Percentiles rank a stretch among this genome's conserved stretches.
These are phyloP conservation scores for Hipposideros larvatus DNA, from an alignment of 2,797 vertebrate genomes.

Conservation along the genomic window DNA sequence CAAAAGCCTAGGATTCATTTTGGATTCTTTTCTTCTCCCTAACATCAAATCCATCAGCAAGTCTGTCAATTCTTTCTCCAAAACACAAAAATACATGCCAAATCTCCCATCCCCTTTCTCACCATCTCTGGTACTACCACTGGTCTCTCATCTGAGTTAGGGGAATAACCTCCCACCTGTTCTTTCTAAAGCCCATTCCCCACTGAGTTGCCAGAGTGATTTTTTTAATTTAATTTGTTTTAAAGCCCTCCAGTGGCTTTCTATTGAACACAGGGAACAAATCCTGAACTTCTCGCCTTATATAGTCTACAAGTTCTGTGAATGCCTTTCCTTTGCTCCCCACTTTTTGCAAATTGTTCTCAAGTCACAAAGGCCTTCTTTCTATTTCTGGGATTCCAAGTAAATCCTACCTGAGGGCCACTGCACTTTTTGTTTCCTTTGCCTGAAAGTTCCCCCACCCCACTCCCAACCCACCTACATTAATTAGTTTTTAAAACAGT, in stretches of 20 bases:
- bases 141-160: not conserved
- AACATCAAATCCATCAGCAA: not conserved
- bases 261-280: not conserved
- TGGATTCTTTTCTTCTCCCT: not conserved
- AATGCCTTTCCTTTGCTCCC: not conserved
- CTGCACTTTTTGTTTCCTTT: not conserved
- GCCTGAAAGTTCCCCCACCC: not conserved
- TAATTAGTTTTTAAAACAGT: not conserved
- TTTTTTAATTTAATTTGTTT: not conserved
- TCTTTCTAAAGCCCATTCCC: conserved; percentile 13
- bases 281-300: not conserved
- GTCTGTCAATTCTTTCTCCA: not conserved
- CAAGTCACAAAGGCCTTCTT: not conserved
- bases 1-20: not conserved
- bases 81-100: not conserved
- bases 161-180: not conserved
- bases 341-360: not conserved
- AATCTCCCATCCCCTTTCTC: not conserved
- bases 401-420: not conserved
- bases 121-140: not conserved
- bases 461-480: not conserved
- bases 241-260: not conserved
- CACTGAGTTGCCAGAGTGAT: not conserved
- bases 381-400: not conserved
- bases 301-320: not conserved